Percentiles rank a stretch among this genome's conserved stretches.
These are phyloP conservation scores for Sapayoa aenigma DNA, from an alignment of 2,113 vertebrate genomes.

Conservation along the genomic window DNA sequence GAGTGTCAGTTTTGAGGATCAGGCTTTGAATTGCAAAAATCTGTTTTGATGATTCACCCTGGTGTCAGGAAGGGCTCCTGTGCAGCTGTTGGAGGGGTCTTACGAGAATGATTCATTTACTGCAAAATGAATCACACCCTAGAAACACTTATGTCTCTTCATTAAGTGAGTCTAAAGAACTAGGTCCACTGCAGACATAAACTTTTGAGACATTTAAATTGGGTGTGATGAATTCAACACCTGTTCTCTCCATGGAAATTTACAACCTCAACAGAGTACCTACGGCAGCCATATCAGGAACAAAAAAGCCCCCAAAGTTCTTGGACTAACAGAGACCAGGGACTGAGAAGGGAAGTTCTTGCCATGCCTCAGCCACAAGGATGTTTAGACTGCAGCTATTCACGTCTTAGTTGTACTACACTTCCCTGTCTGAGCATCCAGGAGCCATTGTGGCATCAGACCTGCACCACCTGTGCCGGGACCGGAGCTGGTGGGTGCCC, in stretches of 20 bases:
- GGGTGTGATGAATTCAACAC: background rate
- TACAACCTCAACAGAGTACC: background rate
- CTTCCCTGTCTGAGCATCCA: background rate
- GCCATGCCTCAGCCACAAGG: background rate
- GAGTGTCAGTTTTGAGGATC: background rate
- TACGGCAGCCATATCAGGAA: background rate
- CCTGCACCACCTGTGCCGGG: background rate
- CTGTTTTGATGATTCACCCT: background rate
- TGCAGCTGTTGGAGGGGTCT: background rate
- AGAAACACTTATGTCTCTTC: background rate
- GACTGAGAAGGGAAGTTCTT: background rate
- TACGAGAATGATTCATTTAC: background rate
- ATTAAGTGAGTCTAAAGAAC: background rate
- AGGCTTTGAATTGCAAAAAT: slow-evolving; percentile 1
- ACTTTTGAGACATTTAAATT: background rate
- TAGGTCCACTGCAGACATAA: background rate
- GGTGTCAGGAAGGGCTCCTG: background rate
- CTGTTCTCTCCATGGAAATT: background rate
- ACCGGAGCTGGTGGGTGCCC: background rate
- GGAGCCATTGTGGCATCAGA: background rate
- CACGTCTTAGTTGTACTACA: background rate
- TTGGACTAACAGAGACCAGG: background rate
- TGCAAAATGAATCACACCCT: slow-evolving; percentile 6
- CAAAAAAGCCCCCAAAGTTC: background rate
- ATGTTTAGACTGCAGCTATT: background rate